Base-by-base conservation (phyloP, 2,888 invertebrate species). In the Herminia tarsipennalis region DNA sequence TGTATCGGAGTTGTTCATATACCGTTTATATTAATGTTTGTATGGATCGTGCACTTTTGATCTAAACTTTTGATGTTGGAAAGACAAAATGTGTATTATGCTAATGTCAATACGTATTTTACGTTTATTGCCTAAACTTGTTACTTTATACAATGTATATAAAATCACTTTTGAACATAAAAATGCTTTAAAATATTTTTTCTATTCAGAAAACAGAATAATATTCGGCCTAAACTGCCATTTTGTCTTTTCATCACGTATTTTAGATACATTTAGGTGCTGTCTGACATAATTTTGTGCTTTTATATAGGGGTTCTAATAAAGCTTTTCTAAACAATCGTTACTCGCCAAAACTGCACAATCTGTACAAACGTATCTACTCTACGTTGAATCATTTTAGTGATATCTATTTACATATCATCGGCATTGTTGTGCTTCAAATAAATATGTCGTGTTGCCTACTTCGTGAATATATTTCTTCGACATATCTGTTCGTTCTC, bases 381-480 rank as follows among this genome's bases (percentile, higher is more conserved):
- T 28, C 20, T 60, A 58, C 48, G 70, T 76, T 69, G 61, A 47
- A 60, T 73, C 71, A 69, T 76, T 56, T 69, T 76, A 78, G 73
- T 80, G 71, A 77, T 86, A 85, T 78, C 76, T 80, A 73, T 76
- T 72, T 53, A 90, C 89, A 88, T 89, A 89, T 88, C 88, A 89
- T 86, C 82, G 57, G 81, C 85, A 81, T 88, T 87, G 87, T 88
- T 88, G 84, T 76, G 85, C 87, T 88, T 87, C 78, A 76, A 74
- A 80, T 76, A 66, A 76, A 71, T 80, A 78, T 71, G 71, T 80
- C 75, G 70, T 79, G 77, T 82, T 80, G 79, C 79, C 61, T 76
- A 66, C 66, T 75, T 75, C 56, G 55, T 70, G 52, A 67, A 66
- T 65, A 59, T 70, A 73, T 70, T 68, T 65, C 64, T 73, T 72